A percentile compares a stretch with the other conserved stretches of the same genome.
phyloP scores from a whole-genome alignment of 2,113 vertebrate species.

The Morone chrysops region DNA sequence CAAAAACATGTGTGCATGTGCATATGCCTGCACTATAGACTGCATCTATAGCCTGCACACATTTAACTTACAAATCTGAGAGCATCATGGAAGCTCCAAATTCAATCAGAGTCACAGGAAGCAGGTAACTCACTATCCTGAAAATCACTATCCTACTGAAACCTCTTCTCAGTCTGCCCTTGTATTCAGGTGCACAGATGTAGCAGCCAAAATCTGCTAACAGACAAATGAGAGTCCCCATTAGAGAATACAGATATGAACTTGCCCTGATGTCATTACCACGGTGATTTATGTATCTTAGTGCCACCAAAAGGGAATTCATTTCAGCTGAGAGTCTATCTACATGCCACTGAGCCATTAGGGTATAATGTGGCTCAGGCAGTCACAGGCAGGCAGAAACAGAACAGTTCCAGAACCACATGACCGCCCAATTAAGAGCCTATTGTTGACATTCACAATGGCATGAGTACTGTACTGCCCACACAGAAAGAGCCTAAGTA shows the following conservation, averaged over 20 bases:
- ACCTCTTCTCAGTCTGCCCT: slow-evolving; percentile 16
- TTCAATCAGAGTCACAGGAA: neutral
- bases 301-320: slow-evolving; percentile 35
- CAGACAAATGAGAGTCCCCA: slow-evolving; percentile 13
- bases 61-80: neutral
- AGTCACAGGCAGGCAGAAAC: slow-evolving; percentile 8
- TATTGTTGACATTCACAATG: slow-evolving; percentile 47
- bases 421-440: slow-evolving; percentile 48
- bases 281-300: slow-evolving; percentile 34
- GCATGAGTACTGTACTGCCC: slow-evolving; percentile 16
- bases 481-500: slow-evolving; percentile 16
- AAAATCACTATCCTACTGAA: slow-evolving; percentile 2
- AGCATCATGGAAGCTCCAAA: neutral
- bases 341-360: slow-evolving; percentile 22
- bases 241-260: slow-evolving; percentile 12
- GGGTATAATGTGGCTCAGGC: slow-evolving; percentile 20
- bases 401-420: slow-evolving; percentile 31
- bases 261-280: neutral
- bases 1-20: neutral
- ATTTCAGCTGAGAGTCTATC: slow-evolving; percentile 36
- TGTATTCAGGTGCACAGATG: neutral
- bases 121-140: slow-evolving; percentile 1
- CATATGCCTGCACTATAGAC: neutral
- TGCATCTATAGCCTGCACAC: neutral
- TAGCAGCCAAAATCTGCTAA: neutral